These are phyloP conservation scores for Gasteruption jaculator DNA, from an alignment of 2,888 invertebrate species.

Conservation along the genomic window DNA sequence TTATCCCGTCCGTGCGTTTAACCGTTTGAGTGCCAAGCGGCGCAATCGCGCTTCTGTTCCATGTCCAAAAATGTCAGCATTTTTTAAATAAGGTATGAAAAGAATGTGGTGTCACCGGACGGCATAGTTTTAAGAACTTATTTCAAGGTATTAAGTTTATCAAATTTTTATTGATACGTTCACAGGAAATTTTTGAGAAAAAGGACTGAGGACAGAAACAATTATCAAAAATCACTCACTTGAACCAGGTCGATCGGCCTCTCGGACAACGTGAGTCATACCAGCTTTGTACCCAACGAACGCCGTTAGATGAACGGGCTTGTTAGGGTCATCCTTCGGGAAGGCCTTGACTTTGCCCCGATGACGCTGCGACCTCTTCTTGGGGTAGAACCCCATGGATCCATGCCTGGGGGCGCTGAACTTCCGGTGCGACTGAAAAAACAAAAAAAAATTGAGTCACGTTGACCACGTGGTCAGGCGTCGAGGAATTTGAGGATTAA, in stretches of 20 bases:
- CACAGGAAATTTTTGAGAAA: too few relatives aligned
- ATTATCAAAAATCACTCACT: conserved; percentile 77
- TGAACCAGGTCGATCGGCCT: conserved; percentile 97
- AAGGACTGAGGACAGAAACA: too few relatives aligned
- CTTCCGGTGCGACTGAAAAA: conserved; percentile 92
- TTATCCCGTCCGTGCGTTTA: too few relatives aligned
- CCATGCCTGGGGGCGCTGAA: conserved; percentile 99
- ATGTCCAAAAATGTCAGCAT: too few relatives aligned
- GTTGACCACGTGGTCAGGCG: conserved; percentile 2
- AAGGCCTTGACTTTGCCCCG: conserved; percentile 99
- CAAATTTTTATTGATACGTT: too few relatives aligned
- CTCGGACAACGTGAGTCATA: conserved; percentile 99
- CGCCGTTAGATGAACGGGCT: conserved; percentile 96
- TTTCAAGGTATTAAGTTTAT: too few relatives aligned
- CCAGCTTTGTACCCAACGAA: conserved; percentile 99
- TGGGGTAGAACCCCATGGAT: conserved; percentile 99
- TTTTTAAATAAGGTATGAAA: too few relatives aligned
- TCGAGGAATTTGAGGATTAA: conserved; percentile 16
- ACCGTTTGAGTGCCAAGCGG: too few relatives aligned
- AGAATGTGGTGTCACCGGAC: too few relatives aligned
- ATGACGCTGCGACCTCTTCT: conserved; percentile 93
- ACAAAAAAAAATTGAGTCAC: neutral
- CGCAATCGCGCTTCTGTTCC: too few relatives aligned
- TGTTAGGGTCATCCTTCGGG: conserved; percentile 94
- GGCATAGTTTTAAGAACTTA: too few relatives aligned